Evolutionary conservation across 1,140 invertebrate genomes (phyloP), one percentile per base, ranked within the genome.

Genomic region (Potamilus streckersoni): DNA sequence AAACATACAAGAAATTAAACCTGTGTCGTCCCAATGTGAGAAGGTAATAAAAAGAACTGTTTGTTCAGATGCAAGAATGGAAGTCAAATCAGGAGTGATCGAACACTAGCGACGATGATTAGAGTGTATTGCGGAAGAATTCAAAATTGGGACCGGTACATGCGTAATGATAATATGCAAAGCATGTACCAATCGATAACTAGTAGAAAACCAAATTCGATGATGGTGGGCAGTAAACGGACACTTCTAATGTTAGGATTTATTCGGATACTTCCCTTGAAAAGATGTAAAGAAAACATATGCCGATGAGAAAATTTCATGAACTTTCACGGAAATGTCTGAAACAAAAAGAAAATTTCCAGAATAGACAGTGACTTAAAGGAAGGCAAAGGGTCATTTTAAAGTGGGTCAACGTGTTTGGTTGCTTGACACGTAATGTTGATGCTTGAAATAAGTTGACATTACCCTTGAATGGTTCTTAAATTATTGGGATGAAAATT

Each of bases 81-180:
- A 49, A 49, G 27, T 31, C 2, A 31, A 3, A 31, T 31, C 27
- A 31, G 27, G 27, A 31, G 27, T 27, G 1, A 87, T 69, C 69
- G 82, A n/a, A 86, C 87, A 6, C 68, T 86, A 8, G 58, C 73
- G 23, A 63, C 65, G 2, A 81, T 81, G 79, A 65, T 86, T 38
- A 69, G 78, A 1, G 67, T 83, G 81, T 91, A 73, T 23, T 73
- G 67, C 23, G 57, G 57, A 15, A 59, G 71, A 3, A 68, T 75
- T 13, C 73, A 80, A 55, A 60, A 74, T n/a, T 83, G 79, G 80
- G 80, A 82, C 63, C 20, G 69, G 12, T 74, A 68, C 60, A 62
- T 82, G 4, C 76, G 58, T 83, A 1, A 70, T 76, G 59, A 67
- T 73, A 49, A 73, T 71, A 0, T 80, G 79, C 38, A 19, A 74